Base-by-base conservation (phyloP, 2,113 vertebrate genomes). In the Pelvicachromis taeniatus region DNA sequence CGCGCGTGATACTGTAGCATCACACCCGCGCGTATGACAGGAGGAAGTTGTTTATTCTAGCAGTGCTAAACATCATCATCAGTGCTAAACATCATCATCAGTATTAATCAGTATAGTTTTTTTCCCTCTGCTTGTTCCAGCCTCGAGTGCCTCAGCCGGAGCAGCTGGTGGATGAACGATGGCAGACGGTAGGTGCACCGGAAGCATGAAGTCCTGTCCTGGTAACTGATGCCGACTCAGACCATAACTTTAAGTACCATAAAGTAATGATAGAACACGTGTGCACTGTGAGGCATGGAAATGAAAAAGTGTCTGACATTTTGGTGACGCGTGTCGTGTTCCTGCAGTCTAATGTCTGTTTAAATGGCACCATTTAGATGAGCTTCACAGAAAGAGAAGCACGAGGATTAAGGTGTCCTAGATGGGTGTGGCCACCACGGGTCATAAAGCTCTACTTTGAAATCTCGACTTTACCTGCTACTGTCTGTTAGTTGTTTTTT, bases 291-390 rank as follows among this genome's bases (percentile, higher is more conserved):
- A 29, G 56, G 14, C 56, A 58, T 14, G 31, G 56, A 58, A 29
- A 58, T 17, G 7, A 8, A 31, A 58, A 31, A 9, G 12, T 16
- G 26, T 31, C 5, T 31, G 33, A 63, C 17, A n/a, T 3, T 63
- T 63, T 63, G 59, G 0, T 38, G 31, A 38, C 2, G 6, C 38
- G 59, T n/a, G 31, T 59, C 14, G 8, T 29, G 55, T 58, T 59
- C 8, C 14, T 31, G 29, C 14, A 31, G 26, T 33, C 26, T 59
- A 55, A 13, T 55, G 38, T 40, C 3, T 40, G 54, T 26, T 56
- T 14, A 56, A 3, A 56, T 0, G 14, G 23, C 13, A 29, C 13
- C 23, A 29, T 14, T 58, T 3, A 16, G 23, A 14, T 58, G 29
- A 58, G 56, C 1, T 31, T 31, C 17, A 26, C 55, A 56, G 55